Base-by-base conservation (phyloP, 2,113 vertebrate genomes). In the Desmodus rotundus region DNA sequence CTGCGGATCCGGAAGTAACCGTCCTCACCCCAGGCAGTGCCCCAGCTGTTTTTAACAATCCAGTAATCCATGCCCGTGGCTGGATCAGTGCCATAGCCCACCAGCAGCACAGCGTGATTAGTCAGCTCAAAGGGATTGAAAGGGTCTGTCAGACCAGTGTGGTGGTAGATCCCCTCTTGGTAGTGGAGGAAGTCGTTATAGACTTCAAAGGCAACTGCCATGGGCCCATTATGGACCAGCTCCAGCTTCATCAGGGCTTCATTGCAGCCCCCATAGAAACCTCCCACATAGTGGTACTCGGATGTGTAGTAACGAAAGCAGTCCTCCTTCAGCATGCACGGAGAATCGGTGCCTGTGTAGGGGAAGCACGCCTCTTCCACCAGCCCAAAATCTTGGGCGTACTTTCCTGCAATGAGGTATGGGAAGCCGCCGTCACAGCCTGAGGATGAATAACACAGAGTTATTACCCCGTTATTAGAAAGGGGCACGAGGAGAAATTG, bases 21-120 rank as follows among this genome's bases (percentile, higher is more conserved):
- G 0, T 96, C 50, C 96, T 99, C 99, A 0, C 99, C 99, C 99
- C 99, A 99, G 0, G 3, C 0, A 0, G 78, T 72, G 47, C 99
- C 99, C 99, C 99, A 99, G 98, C 99, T 99, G 98, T 99, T 99
- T 98, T 99, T 99, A n/a, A 99, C 99, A 47, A 99, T 99, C 99
- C 99, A 99, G 97, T 98, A 99, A 68, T 99, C 99, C 96, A 99
- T 96, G 0, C 99, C 99, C 0, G 98, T 99, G 89, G 28, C 19
- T 4, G 97, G 95, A 73, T 99, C 99, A 17, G 67, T 98, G 78
- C 99, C 99, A 1, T 99, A 99, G 9, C 99, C 99, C 72, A 99
- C 99, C 28, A 99, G 96, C 83, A 99, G 98, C 63, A 99, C 99
- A 0, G 99, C 99, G 1, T 99, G 99, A 98, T 99, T 99, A 36